Percentiles rank a stretch among this genome's conserved stretches.
These are phyloP conservation scores for Anaspis maculata DNA, from an alignment of 2,888 invertebrate species.

Conservation along the genomic window DNA sequence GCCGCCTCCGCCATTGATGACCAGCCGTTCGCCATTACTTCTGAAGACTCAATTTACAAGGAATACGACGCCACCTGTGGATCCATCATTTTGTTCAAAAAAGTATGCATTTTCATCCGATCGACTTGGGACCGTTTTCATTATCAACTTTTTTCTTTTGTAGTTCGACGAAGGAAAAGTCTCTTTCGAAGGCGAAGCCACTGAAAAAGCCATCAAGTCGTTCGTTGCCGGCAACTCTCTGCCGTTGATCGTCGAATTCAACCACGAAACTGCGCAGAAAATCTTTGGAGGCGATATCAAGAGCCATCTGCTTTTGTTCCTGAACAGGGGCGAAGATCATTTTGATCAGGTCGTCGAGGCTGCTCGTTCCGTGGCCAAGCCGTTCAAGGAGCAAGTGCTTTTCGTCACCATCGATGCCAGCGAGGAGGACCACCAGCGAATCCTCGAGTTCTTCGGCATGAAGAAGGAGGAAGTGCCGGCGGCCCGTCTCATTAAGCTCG, in stretches of 20 bases:
- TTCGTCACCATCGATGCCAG: slow-evolving; percentile 94
- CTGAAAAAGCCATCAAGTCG: slow-evolving; percentile 62
- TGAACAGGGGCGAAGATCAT: slow-evolving; percentile 83
- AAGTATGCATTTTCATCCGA: slow-evolving; percentile 55
- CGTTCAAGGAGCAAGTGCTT: slow-evolving; percentile 85
- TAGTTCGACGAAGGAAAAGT: slow-evolving; percentile 82
- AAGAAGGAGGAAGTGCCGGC: slow-evolving; percentile 87
- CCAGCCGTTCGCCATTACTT: slow-evolving; percentile 79
- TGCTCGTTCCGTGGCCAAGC: slow-evolving; percentile 76
- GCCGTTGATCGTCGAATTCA: slow-evolving; percentile 91
- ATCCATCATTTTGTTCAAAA: slow-evolving; percentile 83
- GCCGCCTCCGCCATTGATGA: slow-evolving; percentile 80
- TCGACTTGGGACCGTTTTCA: slow-evolving; percentile 3
- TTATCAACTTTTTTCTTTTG: slow-evolving; percentile 17
- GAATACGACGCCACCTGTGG: slow-evolving; percentile 76
- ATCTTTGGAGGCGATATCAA: slow-evolving; percentile 98
- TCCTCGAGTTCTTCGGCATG: slow-evolving; percentile 95
- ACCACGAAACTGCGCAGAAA: slow-evolving; percentile 94
- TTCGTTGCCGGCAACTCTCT: slow-evolving; percentile 80
- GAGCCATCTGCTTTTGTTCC: slow-evolving; percentile 90
- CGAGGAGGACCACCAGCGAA: slow-evolving; percentile 92
- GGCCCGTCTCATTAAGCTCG: slow-evolving; percentile 86
- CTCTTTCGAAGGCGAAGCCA: slow-evolving; percentile 61
- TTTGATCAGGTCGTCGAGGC: slow-evolving; percentile 70
- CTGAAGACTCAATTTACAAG: slow-evolving; percentile 65